Evolutionary conservation across 1,140 invertebrate genomes (phyloP).

Genomic region (Thaumatotibia leucotreta): DNA sequence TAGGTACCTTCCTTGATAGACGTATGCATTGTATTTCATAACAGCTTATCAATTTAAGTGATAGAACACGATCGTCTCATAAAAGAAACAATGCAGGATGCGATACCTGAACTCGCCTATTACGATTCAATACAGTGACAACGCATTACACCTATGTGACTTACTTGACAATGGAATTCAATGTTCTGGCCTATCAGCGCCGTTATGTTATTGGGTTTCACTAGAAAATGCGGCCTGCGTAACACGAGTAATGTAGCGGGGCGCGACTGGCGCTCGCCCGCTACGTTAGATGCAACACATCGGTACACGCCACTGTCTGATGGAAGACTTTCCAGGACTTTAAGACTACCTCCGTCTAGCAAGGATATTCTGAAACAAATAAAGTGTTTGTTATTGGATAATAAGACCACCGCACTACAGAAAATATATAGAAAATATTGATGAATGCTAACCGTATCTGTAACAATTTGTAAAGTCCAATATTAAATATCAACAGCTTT

Average conservation of each 20-base stretch:
- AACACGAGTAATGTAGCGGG: constrained; percentile 87
- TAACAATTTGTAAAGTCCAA: too few species aligned
- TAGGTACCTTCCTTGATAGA: too few species aligned
- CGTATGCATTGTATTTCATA: background rate
- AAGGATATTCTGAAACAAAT: constrained; percentile 59
- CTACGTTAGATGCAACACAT: constrained; percentile 91
- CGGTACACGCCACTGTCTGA: constrained; percentile 91
- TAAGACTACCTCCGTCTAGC: constrained; percentile 87
- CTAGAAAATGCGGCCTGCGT: constrained; percentile 75
- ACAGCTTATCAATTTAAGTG: background rate
- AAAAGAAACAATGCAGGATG: background rate
- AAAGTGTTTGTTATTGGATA: too few species aligned
- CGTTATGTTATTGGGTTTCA: constrained; percentile 73
- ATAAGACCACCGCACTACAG: too few species aligned
- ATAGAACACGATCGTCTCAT: background rate
- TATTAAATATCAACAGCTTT: too few species aligned
- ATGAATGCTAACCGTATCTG: too few species aligned
- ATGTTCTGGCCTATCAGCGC: constrained; percentile 72
- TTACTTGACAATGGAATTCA: constrained; percentile 75
- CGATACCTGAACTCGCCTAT: background rate
- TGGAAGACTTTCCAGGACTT: constrained; percentile 88
- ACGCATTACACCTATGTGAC: constrained; percentile 9
- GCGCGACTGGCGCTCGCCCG: constrained; percentile 86
- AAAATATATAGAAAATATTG: too few species aligned
- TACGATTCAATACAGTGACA: constrained; percentile 2